Percentiles rank a stretch among this genome's conserved stretches.
Evolutionary conservation across 64 coral and sea anemone species (phyloP).

Genomic region (Catalaphyllia jardinei): DNA sequence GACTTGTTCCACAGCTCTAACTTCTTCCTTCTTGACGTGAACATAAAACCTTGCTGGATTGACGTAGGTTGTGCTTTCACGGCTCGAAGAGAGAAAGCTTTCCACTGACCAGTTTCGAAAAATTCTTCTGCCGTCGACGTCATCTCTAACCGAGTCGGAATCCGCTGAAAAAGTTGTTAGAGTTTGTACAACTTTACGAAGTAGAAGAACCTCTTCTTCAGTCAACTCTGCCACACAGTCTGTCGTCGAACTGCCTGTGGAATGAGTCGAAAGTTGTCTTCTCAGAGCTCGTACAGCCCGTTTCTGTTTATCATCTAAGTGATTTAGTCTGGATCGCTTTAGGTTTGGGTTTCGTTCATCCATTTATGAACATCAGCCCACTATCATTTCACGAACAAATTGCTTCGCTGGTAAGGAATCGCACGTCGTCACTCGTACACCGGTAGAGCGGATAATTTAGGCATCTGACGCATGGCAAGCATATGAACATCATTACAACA

Average conservation of each 20-base stretch:
- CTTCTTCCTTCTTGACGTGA: conserved; percentile 38
- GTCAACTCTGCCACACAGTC: background rate
- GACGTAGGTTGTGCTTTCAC: conserved; percentile 11
- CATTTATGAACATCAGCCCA: background rate
- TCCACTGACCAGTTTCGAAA: conserved; percentile 19
- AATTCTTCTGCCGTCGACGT: conserved; percentile 17
- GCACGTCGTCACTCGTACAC: too few relatives aligned
- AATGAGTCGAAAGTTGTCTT: conserved; percentile 11
- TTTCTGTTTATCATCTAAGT: conserved; percentile 22
- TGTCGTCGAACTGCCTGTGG: background rate
- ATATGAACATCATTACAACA: too few relatives aligned
- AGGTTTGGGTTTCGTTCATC: background rate
- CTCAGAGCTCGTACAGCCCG: conserved; percentile 11
- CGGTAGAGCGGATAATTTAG: too few relatives aligned
- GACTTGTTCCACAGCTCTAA: conserved; percentile 1
- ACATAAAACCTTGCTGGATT: conserved; percentile 62
- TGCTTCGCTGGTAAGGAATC: background rate
- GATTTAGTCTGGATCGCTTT: background rate
- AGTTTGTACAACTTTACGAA: conserved; percentile 8
- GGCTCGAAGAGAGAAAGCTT: background rate
- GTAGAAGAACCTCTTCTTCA: conserved; percentile 6
- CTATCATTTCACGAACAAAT: background rate
- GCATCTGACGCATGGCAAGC: too few relatives aligned
- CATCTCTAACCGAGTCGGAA: background rate
- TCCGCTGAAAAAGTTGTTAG: background rate